Conservation (phyloP, 2,888 invertebrate genomes). For the Agriopis leucophaearia region DNA sequence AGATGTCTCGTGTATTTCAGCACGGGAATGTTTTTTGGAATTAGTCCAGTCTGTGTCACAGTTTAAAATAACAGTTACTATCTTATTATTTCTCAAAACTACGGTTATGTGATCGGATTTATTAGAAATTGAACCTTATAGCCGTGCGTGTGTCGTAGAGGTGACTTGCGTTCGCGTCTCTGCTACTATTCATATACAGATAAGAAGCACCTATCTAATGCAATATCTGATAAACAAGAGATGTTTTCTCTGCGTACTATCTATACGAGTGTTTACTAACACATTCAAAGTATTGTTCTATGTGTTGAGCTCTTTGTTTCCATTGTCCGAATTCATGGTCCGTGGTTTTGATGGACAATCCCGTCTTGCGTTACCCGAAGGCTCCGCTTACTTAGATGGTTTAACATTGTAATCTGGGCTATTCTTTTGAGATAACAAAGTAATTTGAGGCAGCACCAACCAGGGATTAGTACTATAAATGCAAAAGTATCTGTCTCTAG, state of each 20-base stretch:
- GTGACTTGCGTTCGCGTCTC: slow-evolving; percentile 7
- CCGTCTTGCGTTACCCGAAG: slow-evolving; percentile 33
- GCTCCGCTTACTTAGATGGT: slow-evolving; percentile 33
- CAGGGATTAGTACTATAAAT: background rate
- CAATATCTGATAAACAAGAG: slow-evolving; percentile 30
- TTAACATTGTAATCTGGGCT: slow-evolving; percentile 23
- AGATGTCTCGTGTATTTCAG: background rate
- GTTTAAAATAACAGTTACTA: slow-evolving; percentile 1
- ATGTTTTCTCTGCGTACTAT: slow-evolving; percentile 28
- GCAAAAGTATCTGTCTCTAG: background rate
- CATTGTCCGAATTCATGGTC: slow-evolving; percentile 39
- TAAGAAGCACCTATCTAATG: slow-evolving; percentile 23
- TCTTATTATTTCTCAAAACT: background rate
- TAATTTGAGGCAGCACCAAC: slow-evolving; percentile 10
- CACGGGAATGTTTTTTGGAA: slow-evolving; percentile 9
- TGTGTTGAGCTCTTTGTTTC: slow-evolving; percentile 33
- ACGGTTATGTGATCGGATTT: background rate
- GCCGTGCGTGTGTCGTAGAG: background rate
- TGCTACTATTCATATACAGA: slow-evolving; percentile 7
- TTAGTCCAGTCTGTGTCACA: slow-evolving; percentile 5
- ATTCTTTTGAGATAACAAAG: slow-evolving; percentile 21
- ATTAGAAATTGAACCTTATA: background rate
- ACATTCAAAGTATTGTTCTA: slow-evolving; percentile 24
- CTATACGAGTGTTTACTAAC: slow-evolving; percentile 27
- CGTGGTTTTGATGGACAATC: slow-evolving; percentile 37